These are phyloP conservation scores for Piaya cayana DNA, from an alignment of 2,113 vertebrate species.

Conservation along the genomic window DNA sequence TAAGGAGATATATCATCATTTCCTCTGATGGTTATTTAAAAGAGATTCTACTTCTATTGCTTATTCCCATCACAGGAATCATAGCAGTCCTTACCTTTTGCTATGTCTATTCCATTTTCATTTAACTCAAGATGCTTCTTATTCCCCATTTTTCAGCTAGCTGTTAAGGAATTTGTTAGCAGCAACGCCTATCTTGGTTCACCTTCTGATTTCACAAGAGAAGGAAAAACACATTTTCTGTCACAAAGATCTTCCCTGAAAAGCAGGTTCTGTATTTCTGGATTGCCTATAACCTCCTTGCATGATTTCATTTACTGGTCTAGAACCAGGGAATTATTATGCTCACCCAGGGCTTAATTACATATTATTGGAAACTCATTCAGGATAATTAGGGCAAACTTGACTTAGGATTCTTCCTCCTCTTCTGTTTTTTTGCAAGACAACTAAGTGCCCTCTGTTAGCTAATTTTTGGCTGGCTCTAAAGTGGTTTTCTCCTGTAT, in stretches of 20 bases:
- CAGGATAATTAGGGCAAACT: background rate
- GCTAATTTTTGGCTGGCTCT: background rate
- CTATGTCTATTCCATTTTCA: conserved; percentile 10
- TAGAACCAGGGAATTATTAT: background rate
- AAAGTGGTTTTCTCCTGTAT: background rate
- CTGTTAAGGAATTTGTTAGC: background rate
- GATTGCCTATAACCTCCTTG: background rate
- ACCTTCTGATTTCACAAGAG: background rate
- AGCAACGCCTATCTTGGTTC: background rate
- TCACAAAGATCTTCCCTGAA: background rate
- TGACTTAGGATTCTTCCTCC: background rate
- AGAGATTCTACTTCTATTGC: conserved; percentile 10
- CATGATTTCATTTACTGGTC: background rate
- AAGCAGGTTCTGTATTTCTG: background rate
- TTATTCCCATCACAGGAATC: background rate
- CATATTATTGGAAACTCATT: background rate
- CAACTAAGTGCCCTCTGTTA: background rate
- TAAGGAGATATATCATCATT: background rate
- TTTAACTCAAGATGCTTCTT: background rate
- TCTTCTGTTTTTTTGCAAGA: background rate
- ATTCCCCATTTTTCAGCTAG: background rate
- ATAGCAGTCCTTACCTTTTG: background rate
- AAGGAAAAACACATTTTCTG: background rate
- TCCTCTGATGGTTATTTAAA: conserved; percentile 22
- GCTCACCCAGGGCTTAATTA: background rate